Conservation (phyloP, 2,888 invertebrate genomes). For the Spodoptera picta region DNA sequence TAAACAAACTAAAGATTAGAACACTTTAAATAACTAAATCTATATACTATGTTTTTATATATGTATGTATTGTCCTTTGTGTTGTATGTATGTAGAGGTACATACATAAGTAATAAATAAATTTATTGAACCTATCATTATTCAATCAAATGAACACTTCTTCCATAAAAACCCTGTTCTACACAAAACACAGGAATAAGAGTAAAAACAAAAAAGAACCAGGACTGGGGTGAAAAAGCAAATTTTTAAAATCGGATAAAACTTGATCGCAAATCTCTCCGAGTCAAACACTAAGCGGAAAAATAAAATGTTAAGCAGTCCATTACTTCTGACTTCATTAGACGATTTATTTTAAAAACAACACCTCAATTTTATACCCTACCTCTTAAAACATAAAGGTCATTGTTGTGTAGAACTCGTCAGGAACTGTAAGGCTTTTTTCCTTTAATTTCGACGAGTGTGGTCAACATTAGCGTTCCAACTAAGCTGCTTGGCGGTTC, state of each 20-base stretch:
- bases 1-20: too few relatives aligned
- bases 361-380: conserved; percentile 34
- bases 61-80: too few relatives aligned
- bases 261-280: conserved; percentile 67
- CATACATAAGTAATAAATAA: too few relatives aligned
- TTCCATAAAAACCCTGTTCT: too few relatives aligned
- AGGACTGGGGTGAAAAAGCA: conserved; percentile 5
- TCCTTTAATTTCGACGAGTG: conserved; percentile 70
- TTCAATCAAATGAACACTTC: too few relatives aligned
- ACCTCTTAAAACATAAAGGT: neutral
- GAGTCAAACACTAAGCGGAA: conserved; percentile 70
- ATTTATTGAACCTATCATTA: too few relatives aligned
- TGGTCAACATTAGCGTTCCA: conserved; percentile 76
- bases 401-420: conserved; percentile 8
- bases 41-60: too few relatives aligned
- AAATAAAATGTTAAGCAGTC: conserved; percentile 74
- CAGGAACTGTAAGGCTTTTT: conserved; percentile 48
- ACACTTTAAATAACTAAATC: too few relatives aligned
- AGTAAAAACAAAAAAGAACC: conserved; percentile 10
- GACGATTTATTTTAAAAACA: conserved; percentile 44
- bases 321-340: conserved; percentile 74
- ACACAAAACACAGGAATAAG: neutral
- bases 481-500: conserved; percentile 80
- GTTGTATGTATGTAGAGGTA: too few relatives aligned
- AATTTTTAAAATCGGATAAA: conserved; percentile 61